Conservation (phyloP, 2,113 vertebrate genomes). For the Entomyzon cyanotis region DNA sequence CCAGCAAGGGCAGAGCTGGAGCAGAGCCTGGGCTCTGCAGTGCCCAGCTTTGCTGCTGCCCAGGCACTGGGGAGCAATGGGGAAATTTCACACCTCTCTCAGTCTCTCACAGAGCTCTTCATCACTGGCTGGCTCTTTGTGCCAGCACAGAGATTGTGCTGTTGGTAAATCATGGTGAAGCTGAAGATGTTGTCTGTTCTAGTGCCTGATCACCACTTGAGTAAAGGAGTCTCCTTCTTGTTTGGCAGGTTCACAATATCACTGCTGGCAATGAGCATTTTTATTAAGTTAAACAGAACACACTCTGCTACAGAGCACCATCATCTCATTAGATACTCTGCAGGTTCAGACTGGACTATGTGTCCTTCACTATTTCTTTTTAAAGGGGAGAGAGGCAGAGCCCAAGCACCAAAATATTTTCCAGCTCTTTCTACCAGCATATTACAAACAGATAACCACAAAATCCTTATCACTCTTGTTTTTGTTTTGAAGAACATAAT, state of each 20-base stretch:
- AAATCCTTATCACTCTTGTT: not conserved
- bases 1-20: not conserved
- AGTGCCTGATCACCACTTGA: not conserved
- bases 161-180: not conserved
- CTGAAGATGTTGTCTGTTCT: accelerated
- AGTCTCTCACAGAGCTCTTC: not conserved
- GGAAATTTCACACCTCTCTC: not conserved
- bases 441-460: not conserved
- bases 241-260: not conserved
- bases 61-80: not conserved
- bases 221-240: not conserved
- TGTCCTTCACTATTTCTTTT: not conserved
- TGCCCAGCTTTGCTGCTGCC: not conserved
- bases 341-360: not conserved
- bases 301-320: not conserved
- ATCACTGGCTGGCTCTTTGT: not conserved
- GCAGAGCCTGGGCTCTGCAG: not conserved
- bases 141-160: not conserved
- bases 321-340: not conserved
- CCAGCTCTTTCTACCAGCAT: not conserved
- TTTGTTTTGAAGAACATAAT: not conserved
- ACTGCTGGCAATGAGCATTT: not conserved
- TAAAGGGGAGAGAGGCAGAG: not conserved
- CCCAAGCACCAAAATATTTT: not conserved
- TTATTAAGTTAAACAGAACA: not conserved